Evolutionary conservation across 2,113 vertebrate species (phyloP).

Genomic region (Peromyscus californicus): DNA sequence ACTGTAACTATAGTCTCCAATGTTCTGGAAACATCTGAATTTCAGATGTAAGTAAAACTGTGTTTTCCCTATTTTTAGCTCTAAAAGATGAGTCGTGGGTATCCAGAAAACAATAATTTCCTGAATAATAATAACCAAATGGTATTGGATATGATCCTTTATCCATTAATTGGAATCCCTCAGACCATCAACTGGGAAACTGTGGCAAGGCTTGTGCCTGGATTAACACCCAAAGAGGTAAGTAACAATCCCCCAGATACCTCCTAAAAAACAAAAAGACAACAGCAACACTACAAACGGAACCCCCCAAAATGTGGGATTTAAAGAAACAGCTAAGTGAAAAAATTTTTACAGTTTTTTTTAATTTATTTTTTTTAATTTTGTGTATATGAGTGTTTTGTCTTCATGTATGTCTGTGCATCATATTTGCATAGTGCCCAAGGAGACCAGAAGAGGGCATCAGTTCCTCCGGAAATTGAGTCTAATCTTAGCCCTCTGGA

Average conservation of each 20-base stretch:
- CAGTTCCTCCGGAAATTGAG: not conserved
- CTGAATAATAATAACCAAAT: constrained; percentile 96
- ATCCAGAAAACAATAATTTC: constrained; percentile 97
- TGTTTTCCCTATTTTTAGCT: constrained; percentile 74
- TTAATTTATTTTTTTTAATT: not conserved
- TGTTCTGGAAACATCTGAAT: constrained; percentile 37
- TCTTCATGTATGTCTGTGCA: not conserved
- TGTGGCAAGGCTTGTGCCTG: constrained; percentile 96
- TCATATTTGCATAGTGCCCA: not conserved
- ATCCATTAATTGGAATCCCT: constrained; percentile 93
- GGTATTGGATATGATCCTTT: constrained; percentile 98
- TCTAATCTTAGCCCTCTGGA: not conserved
- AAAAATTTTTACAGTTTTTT: not conserved
- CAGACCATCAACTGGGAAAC: constrained; percentile 98
- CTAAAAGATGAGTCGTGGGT: constrained; percentile 94
- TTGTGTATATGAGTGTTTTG: not conserved
- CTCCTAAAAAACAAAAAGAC: not conserved
- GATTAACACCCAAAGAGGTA: constrained; percentile 97
- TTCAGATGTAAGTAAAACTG: constrained; percentile 61
- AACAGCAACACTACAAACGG: not conserved
- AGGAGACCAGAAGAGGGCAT: not conserved
- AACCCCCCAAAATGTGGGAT: not conserved
- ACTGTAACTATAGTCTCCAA: constrained; percentile 40
- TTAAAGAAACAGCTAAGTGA: constrained; percentile 3
- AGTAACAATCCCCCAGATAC: constrained; percentile 43